phyloP scores from a whole-genome alignment of 2,113 vertebrate species.

The Mesitornis unicolor region DNA sequence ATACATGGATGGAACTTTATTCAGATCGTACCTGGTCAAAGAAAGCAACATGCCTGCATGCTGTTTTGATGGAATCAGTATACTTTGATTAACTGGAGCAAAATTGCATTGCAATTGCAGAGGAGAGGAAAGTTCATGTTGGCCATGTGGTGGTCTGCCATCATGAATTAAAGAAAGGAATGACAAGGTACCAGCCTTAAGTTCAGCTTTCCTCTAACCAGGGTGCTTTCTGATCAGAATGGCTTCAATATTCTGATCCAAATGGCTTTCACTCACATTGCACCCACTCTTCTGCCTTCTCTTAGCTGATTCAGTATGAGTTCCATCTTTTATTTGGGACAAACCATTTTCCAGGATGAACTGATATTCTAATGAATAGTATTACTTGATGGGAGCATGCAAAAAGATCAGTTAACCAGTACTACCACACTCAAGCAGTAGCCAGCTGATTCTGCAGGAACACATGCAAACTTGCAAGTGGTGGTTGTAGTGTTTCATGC shows the following conservation, averaged over 20 bases:
- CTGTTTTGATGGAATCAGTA: neutral
- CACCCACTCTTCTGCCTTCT: neutral
- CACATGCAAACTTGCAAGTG: neutral
- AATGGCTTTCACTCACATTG: neutral
- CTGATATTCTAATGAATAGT: neutral
- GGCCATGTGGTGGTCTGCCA: neutral
- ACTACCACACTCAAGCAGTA: neutral
- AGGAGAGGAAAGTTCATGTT: neutral
- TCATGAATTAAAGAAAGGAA: neutral
- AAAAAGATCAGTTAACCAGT: neutral
- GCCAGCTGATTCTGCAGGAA: neutral
- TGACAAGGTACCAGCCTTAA: neutral
- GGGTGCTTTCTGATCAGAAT: neutral
- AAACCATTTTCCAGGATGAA: neutral
- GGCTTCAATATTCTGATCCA: neutral
- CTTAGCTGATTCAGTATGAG: neutral
- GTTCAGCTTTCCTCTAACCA: neutral
- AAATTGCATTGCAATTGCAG: neutral
- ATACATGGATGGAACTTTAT: neutral
- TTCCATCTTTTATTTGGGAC: neutral
- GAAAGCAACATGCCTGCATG: neutral
- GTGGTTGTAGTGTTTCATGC: neutral
- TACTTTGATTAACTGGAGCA: neutral
- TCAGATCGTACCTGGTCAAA: neutral
- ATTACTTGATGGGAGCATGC: neutral